Percentiles rank a stretch among this genome's conserved stretches.
phyloP scores from a whole-genome alignment of 2,888 invertebrate species.

The Diplolepis rosae region DNA sequence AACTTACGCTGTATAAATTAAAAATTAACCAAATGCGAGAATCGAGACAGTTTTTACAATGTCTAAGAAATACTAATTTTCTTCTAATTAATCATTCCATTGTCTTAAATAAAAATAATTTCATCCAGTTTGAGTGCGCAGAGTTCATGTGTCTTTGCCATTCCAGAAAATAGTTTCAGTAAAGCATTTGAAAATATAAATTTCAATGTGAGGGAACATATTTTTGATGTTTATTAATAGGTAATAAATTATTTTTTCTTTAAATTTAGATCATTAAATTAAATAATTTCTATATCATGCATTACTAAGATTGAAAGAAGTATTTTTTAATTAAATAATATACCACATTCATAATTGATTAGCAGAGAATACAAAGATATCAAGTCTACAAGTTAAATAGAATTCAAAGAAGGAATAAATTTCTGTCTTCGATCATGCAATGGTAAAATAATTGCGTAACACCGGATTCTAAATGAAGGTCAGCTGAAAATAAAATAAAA shows the following conservation, averaged over 20 bases:
- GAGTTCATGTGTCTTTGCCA: neutral
- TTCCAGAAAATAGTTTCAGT: neutral
- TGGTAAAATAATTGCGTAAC: slow-evolving; percentile 7
- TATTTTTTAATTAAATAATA: neutral
- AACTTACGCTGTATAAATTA: neutral
- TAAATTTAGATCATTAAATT: no score
- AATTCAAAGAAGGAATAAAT: slow-evolving; percentile 1
- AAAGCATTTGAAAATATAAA: neutral
- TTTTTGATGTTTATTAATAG: neutral
- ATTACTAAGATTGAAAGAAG: neutral
- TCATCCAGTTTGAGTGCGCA: neutral
- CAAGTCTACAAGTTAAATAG: neutral
- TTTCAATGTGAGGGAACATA: neutral
- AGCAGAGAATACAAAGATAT: neutral
- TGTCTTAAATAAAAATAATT: neutral
- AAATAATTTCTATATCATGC: slow-evolving; percentile 5
- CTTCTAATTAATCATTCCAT: neutral
- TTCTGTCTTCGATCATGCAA: slow-evolving; percentile 12
- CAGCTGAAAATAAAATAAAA: slow-evolving; percentile 28
- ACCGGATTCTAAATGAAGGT: slow-evolving; percentile 16
- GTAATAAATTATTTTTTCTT: no score
- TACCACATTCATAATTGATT: neutral
- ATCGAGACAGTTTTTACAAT: neutral
- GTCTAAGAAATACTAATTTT: neutral
- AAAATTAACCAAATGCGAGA: neutral